Evolutionary conservation across 30 jellyfish, hydroid and myxozoan species (phyloP).

Genomic region (Hydractinia echinata): DNA sequence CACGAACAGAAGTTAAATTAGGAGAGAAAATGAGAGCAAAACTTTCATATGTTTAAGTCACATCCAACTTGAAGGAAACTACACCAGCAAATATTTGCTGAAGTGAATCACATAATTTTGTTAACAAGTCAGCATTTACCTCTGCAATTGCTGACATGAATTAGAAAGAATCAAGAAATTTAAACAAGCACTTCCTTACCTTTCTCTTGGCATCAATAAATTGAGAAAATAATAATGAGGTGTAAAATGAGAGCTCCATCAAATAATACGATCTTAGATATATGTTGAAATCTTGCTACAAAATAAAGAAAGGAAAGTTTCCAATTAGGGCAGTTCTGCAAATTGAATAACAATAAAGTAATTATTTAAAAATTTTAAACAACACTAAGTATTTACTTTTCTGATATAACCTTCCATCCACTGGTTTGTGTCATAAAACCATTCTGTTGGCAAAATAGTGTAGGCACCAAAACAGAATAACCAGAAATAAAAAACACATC

Average conservation of each 20-base stretch:
- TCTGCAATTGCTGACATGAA: not conserved
- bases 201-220: constrained; percentile 82
- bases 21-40: no score
- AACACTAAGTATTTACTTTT: constrained; percentile 23
- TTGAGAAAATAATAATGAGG: constrained; percentile 72
- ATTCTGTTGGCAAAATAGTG: constrained; percentile 46
- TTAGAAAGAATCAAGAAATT: no score
- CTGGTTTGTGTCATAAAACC: constrained; percentile 48
- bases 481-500: constrained; percentile 61
- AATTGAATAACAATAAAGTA: not conserved
- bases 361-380: not conserved
- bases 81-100: not conserved
- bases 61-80: not conserved
- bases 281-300: constrained; percentile 66
- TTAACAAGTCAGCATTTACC: not conserved
- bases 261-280: constrained; percentile 62
- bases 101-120: not conserved
- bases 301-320: not conserved
- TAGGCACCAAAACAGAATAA: constrained; percentile 15
- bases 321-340: not conserved
- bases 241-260: constrained; percentile 69
- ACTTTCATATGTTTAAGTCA: not conserved
- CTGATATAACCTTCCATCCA: constrained; percentile 63
- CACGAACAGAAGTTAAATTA: no score
- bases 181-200: constrained; percentile 28